A percentile compares a stretch with the other conserved stretches of the same genome.
These are phyloP conservation scores for Torymus auratus DNA, from an alignment of 2,888 invertebrate species.

Conservation along the genomic window DNA sequence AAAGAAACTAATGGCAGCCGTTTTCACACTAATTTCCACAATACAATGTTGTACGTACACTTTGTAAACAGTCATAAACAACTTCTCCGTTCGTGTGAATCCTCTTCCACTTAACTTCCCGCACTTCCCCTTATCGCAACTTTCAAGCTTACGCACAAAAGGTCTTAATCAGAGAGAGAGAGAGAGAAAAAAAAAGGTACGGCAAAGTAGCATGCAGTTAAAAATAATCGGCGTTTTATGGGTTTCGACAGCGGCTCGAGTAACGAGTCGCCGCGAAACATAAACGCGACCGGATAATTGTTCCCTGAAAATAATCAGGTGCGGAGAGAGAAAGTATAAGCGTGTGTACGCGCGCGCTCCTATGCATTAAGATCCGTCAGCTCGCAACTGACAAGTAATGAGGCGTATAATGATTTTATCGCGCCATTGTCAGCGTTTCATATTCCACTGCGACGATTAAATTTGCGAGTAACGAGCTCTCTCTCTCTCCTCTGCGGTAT, in stretches of 20 bases:
- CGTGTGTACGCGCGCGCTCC: not conserved
- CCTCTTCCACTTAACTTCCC: not conserved
- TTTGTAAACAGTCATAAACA: no score
- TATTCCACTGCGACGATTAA: slow-evolving; percentile 67
- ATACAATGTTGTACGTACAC: no score
- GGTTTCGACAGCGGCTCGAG: not conserved
- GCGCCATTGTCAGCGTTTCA: slow-evolving; percentile 67
- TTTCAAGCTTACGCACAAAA: not conserved
- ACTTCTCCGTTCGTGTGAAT: not conserved
- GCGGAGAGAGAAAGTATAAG: no score
- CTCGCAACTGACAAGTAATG: slow-evolving; percentile 63
- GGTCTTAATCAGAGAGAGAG: slow-evolving; percentile 1
- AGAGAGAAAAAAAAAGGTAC: no score
- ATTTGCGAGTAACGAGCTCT: slow-evolving; percentile 67
- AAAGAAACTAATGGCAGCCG: no score
- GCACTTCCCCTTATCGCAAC: not conserved
- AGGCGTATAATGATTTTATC: slow-evolving; percentile 70
- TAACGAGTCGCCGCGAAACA: not conserved
- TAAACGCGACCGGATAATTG: slow-evolving; percentile 8
- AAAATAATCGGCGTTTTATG: not conserved
- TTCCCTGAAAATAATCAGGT: no score
- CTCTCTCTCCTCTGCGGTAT: slow-evolving; percentile 62
- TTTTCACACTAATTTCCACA: no score
- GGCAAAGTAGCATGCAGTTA: not conserved
- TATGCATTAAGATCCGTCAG: slow-evolving; percentile 18